Base-by-base conservation (phyloP, 2,797 vertebrate genomes). In the Steatocranus sp. region DNA sequence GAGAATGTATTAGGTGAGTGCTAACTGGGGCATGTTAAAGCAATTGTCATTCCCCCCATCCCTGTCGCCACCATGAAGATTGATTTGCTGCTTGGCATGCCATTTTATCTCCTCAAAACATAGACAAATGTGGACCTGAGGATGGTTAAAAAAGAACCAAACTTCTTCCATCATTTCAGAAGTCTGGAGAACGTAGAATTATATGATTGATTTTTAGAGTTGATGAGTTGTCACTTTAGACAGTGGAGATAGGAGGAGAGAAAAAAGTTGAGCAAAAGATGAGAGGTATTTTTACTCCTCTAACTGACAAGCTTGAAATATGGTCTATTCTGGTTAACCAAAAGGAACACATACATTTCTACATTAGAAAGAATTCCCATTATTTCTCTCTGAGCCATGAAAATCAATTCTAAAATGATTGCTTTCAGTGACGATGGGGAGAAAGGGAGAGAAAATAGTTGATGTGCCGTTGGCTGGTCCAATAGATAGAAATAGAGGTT, bases 371-470 rank as follows among this genome's bases (percentile, higher is more conserved):
- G 96, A 97, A 98, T 98, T 97, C 97, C 96, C 97, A 98, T 99
- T 99, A 98, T 98, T 98, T 98, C 97, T 97, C 97, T 96, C 95
- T 99, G 97, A 98, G 97, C 97, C 97, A 98, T 98, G 97, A 98
- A 98, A 98, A 98, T 99, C 96, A 97, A 99, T 98, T 98, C 97
- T 97, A 97, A 98, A 98, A 97, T 97, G 98, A 98, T 98, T 99
- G 97, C 94, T 96, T 96, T 98, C 96, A 95, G 96, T 97, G 93
- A 93, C 90, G 89, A 95, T 93, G 93, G 94, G 91, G 94, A 94
- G 88, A 93, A 61, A 80, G 78, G 81, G 87, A 93, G 92, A 95
- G 92, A 96, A 94, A 95, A 95, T 94, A 96, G 93, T 97, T 97
- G 97, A 97, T 97, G 96, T 96, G 96, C 89, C 94, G 97, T 96